Evolutionary conservation across 1,140 invertebrate genomes (phyloP), one percentile per base, ranked within the genome.

Genomic region (Diachasmimorpha longicaudata): DNA sequence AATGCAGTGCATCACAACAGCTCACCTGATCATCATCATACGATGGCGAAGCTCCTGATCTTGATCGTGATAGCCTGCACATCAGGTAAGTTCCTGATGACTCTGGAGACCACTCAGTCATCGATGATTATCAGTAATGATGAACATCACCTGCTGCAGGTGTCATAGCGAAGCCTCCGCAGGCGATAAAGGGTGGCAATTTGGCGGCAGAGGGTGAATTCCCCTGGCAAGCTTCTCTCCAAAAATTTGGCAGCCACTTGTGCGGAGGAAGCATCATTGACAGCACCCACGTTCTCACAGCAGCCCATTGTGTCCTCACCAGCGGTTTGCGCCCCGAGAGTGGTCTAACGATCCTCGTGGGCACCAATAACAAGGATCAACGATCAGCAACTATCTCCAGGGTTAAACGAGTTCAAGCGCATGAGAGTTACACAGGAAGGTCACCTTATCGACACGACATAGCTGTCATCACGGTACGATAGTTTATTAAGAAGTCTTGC

Each of bases 241-340:
- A n/a, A 31, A 25, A 4, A 4, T 10, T 13, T 36, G 16, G 14
- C n/a, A 14, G n/a, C 4, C 36, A 36, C n/a, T 9, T 39, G 10
- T 68, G 63, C 25, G 66, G 91, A 13, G 89, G 85, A 13, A 86
- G 86, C 31, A 84, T 91, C 44, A 86, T 90, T 77, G 88, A 85
- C 70, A 72, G 80, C 63, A 78, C 77, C 70, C 87, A 89, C 78
- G 80, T 90, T 16, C 69, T 90, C 16, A 90, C 88, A 0, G 89
- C 89, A 1, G 88, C 85, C n/a, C 89, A 90, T 75, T 90, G 89
- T 75, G 83, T 90, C 8, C 16, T 23, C 0, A 13, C 19, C 9
- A 63, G 9, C 0, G 11, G 10, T 25, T 25, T 46, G 44, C n/a
- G 3, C 16, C 1, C 13, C 3, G 44, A 46, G n/a, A 46, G 4